Conservation (phyloP, 2,113 vertebrate species). For the Promerops cafer region DNA sequence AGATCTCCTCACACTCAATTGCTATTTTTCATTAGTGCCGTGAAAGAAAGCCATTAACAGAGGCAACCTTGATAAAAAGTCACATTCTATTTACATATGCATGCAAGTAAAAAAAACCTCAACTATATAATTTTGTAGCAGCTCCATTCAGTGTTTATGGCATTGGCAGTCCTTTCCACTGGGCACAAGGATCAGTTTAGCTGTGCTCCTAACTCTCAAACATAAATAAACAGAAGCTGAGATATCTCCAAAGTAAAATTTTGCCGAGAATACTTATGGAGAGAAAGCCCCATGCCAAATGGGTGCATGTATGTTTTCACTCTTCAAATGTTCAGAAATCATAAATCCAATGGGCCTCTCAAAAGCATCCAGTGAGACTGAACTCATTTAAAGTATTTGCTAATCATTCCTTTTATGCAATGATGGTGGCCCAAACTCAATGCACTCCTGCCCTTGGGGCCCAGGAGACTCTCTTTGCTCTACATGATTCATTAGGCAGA, state of each 20-base stretch:
- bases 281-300: neutral
- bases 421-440: neutral
- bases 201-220: neutral
- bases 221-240: neutral
- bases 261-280: neutral
- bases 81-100: neutral
- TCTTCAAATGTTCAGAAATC: neutral
- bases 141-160: neutral
- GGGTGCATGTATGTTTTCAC: neutral
- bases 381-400: neutral
- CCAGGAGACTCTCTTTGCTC: neutral
- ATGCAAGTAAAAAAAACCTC: neutral
- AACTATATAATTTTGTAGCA: neutral
- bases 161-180: neutral
- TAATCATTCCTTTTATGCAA: neutral
- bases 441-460: neutral
- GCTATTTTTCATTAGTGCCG: neutral
- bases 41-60: neutral
- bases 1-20: neutral
- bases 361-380: neutral
- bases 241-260: neutral
- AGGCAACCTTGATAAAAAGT: neutral
- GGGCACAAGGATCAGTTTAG: neutral
- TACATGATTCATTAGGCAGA: neutral
- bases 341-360: neutral